These are phyloP conservation scores for Psilopogon haemacephalus DNA, from an alignment of 2,113 vertebrate species.

Conservation along the genomic window DNA sequence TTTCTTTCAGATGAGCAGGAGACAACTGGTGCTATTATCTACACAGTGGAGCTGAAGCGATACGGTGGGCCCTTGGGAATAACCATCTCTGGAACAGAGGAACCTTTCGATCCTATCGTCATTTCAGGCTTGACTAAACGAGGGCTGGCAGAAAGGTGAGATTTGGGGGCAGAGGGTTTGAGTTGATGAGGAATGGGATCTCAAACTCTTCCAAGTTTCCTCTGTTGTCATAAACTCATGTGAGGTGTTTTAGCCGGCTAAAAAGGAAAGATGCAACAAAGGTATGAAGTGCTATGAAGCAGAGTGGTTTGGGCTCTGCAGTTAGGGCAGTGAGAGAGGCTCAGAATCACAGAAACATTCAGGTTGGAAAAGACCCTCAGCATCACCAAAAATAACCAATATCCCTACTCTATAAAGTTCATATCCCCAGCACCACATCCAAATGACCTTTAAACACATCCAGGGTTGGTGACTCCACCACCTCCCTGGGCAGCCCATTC, in stretches of 20 bases:
- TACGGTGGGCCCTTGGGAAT: conserved; percentile 94
- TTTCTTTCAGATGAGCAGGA: conserved; percentile 90
- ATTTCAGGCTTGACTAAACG: conserved; percentile 95
- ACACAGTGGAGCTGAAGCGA: conserved; percentile 93
- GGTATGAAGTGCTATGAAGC: not conserved
- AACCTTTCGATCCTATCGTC: conserved; percentile 96
- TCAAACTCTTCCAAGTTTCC: not conserved
- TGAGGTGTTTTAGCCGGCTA: not conserved
- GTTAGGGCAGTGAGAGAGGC: not conserved
- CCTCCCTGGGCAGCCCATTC: no score
- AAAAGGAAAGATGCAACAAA: not conserved
- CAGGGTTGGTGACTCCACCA: no score
- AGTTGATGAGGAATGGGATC: not conserved
- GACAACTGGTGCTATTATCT: conserved; percentile 92
- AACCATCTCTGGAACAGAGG: conserved; percentile 97
- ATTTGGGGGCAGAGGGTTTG: not conserved
- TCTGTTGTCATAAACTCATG: not conserved
- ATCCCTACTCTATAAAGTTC: no score
- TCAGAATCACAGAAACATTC: not conserved
- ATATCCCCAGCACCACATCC: no score
- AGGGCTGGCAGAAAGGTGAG: conserved; percentile 96
- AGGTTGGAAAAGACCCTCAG: no score
- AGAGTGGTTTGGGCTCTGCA: not conserved
- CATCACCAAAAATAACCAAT: no score
- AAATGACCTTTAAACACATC: no score